A percentile compares a stretch with the other conserved stretches of the same genome.
Conservation (phyloP, 2,113 vertebrate species). For the Dicrurus megarhynchus region DNA sequence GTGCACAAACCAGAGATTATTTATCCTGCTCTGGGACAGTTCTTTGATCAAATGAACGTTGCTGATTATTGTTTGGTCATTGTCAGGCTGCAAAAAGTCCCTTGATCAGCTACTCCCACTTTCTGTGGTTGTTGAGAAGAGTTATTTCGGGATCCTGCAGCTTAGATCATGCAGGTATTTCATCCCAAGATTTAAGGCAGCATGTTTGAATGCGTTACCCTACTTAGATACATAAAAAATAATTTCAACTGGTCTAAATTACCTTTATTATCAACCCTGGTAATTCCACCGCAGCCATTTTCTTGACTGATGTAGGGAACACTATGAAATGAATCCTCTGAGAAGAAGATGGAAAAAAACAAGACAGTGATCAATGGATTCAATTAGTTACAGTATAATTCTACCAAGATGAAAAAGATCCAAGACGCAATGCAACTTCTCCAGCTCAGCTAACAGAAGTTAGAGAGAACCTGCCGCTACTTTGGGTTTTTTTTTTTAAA, state of each 20-base stretch:
- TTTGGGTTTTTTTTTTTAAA: background rate
- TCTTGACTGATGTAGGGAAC: slow-evolving; percentile 70
- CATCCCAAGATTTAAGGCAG: slow-evolving; percentile 24
- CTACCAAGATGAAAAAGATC: slow-evolving; percentile 70
- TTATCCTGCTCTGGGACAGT: background rate
- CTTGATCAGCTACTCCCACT: background rate
- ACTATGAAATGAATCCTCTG: slow-evolving; percentile 74
- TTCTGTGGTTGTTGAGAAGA: background rate
- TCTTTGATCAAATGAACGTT: background rate
- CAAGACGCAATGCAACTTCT: slow-evolving; percentile 58
- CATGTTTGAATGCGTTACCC: slow-evolving; percentile 15
- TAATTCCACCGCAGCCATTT: slow-evolving; percentile 73
- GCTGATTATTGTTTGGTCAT: background rate
- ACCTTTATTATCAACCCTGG: slow-evolving; percentile 71
- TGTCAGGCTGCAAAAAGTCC: background rate
- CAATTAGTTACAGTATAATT: slow-evolving; percentile 78
- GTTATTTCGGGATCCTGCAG: background rate
- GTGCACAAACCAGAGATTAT: background rate
- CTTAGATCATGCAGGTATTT: background rate
- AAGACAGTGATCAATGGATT: slow-evolving; percentile 81
- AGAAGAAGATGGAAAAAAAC: slow-evolving; percentile 73
- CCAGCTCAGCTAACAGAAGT: slow-evolving; percentile 29
- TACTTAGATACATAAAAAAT: slow-evolving; percentile 63
- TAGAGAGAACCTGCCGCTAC: background rate
- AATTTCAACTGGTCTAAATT: slow-evolving; percentile 68